These are phyloP conservation scores for Drosophila meridiana DNA, from an alignment of 2,888 invertebrate species.

Conservation along the genomic window DNA sequence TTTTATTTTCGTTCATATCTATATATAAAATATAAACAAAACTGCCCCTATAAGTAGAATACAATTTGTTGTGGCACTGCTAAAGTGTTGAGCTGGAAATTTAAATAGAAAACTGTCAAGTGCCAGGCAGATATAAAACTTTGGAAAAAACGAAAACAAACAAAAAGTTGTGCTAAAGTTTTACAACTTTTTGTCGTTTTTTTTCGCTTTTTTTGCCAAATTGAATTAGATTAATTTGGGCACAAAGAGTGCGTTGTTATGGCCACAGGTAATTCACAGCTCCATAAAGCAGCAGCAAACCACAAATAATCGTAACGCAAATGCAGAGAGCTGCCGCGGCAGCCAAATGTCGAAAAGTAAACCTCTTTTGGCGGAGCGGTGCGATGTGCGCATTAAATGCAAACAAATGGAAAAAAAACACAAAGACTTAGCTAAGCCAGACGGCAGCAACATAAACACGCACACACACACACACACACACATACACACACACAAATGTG, in stretches of 20 bases:
- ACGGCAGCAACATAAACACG: constrained; percentile 4
- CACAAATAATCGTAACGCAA: constrained; percentile 43
- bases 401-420: constrained; percentile 46
- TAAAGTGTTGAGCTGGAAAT: constrained; percentile 10
- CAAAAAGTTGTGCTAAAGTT: constrained; percentile 15
- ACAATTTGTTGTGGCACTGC: neutral
- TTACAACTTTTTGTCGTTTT: neutral
- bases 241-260: neutral
- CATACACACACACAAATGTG: too few relatives aligned
- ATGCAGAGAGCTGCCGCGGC: constrained; percentile 14
- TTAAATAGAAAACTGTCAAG: constrained; percentile 39
- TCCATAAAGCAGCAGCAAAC: constrained; percentile 19
- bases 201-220: constrained; percentile 1
- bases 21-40: neutral
- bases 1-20: neutral
- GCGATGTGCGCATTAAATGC: constrained; percentile 32
- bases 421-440: constrained; percentile 38
- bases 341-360: constrained; percentile 44
- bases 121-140: constrained; percentile 9
- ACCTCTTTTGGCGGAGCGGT: constrained; percentile 19
- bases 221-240: constrained; percentile 32
- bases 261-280: constrained; percentile 19
- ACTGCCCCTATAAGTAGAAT: neutral
- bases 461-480: constrained; percentile 1
- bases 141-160: neutral